These are phyloP conservation scores for Danio albolineatus DNA, from an alignment of 2,797 vertebrate genomes.

Conservation along the genomic window DNA sequence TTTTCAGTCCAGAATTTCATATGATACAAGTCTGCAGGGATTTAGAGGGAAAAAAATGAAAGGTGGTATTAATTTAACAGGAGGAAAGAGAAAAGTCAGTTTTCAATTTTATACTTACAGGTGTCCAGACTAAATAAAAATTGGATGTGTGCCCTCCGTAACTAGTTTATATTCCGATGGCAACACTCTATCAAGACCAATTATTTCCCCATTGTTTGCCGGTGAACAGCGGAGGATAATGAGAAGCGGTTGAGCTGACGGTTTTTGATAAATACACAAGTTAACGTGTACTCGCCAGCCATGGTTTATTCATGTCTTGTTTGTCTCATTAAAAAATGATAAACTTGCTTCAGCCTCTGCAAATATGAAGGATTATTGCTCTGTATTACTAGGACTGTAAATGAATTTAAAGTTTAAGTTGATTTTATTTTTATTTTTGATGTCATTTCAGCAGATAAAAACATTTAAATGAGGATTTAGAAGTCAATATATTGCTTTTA, in stretches of 20 bases:
- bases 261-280: slow-evolving; percentile 15
- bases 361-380: background rate
- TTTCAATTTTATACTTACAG: background rate
- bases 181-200: slow-evolving; percentile 31
- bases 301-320: slow-evolving; percentile 27
- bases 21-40: slow-evolving; percentile 12
- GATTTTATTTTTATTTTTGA: no score
- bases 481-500: background rate
- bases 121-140: slow-evolving; percentile 5
- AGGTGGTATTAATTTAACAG: background rate
- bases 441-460: background rate
- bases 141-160: background rate
- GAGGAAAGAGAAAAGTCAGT: background rate
- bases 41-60: background rate
- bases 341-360: background rate
- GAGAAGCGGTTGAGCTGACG: background rate
- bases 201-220: slow-evolving; percentile 44
- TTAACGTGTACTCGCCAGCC: background rate
- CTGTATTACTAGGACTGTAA: background rate
- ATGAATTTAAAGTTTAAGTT: background rate
- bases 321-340: slow-evolving; percentile 16
- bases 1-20: slow-evolving; percentile 13
- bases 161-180: slow-evolving; percentile 42
- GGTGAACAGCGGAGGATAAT: slow-evolving; percentile 34
- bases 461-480: background rate